Base-by-base conservation (phyloP, 2,113 vertebrate species). In the Chloroceryle aenea region DNA sequence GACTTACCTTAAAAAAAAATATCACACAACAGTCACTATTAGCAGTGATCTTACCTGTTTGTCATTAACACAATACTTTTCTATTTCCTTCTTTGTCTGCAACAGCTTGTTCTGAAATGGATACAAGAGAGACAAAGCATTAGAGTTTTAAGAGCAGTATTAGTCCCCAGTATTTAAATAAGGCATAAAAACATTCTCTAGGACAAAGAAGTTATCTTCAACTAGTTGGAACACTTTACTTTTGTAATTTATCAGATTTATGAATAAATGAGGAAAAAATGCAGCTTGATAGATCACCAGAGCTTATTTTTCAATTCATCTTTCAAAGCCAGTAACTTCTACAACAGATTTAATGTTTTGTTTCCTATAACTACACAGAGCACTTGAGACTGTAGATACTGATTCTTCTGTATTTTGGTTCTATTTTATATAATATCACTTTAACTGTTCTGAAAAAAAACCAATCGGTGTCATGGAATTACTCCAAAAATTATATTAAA, bases 21-120 rank as follows among this genome's bases (percentile, higher is more conserved):
- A 74, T 43, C 21, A 21, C 21, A 23, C 22, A 91, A 40, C 10
- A 50, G 16, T 17, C 38, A 10, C 15, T n/a, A 29, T n/a, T 47
- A 58, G 75, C 7, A 80, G 36, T 7, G 30, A 69, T 34, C 96
- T 97, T 97, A 99, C 99, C 98, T 99, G 99, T 82, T 99, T 99
- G 91, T 99, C 99, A 93, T 99, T 99, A 95, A 99, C 98, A 23
- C 99, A 99, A 95, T 98, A 98, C 79, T 99, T 99, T 83, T 99
- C 99, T 95, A 99, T 99, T 95, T 99, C 99, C 94, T 99, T 99
- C 97, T 99, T 99, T 4, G 99, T 99, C 95, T 99, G 99, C 86
- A 99, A 95, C 95, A 99, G 97, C 97, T 99, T 99, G 78, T 96
- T 98, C 99, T 99, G 81, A 78, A 95, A 92, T 7, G 16, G 93